Evolutionary conservation across 1,140 invertebrate species (phyloP).

Genomic region (Caligus rogercresseyi): DNA sequence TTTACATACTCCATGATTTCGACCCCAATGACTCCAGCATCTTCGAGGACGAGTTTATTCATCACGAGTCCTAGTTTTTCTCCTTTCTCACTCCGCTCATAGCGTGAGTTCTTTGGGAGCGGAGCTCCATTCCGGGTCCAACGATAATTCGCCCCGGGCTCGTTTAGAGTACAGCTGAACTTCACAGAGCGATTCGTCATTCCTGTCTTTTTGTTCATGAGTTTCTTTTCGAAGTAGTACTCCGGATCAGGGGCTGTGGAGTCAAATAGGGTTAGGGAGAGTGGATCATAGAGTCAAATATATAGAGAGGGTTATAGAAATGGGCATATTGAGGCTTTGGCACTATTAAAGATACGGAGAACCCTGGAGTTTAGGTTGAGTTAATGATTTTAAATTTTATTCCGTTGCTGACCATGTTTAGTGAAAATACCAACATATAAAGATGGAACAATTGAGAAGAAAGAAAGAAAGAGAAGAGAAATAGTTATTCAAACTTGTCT

Average conservation of each 20-base stretch:
- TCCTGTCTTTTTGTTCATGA: constrained; percentile 69
- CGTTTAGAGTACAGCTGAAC: constrained; percentile 80
- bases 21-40: constrained; percentile 1
- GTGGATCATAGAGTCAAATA: no score
- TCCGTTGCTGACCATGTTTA: no score
- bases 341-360: no score
- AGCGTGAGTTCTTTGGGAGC: neutral
- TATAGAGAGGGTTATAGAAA: no score
- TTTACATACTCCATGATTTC: constrained; percentile 14
- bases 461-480: no score
- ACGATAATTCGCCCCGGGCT: neutral
- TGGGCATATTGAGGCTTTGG: no score
- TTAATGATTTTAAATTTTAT: no score
- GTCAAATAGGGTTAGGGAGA: no score
- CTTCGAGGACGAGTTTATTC: neutral
- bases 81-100: neutral
- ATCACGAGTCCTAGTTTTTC: constrained; percentile 4
- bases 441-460: no score
- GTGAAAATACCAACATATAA: no score
- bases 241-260: constrained; percentile 68
- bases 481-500: no score
- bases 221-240: constrained; percentile 73
- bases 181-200: constrained; percentile 70
- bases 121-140: constrained; percentile 14
- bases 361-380: no score